These are phyloP conservation scores for Drosophila trichaetosa DNA, from an alignment of 2,888 invertebrate species.

Conservation along the genomic window DNA sequence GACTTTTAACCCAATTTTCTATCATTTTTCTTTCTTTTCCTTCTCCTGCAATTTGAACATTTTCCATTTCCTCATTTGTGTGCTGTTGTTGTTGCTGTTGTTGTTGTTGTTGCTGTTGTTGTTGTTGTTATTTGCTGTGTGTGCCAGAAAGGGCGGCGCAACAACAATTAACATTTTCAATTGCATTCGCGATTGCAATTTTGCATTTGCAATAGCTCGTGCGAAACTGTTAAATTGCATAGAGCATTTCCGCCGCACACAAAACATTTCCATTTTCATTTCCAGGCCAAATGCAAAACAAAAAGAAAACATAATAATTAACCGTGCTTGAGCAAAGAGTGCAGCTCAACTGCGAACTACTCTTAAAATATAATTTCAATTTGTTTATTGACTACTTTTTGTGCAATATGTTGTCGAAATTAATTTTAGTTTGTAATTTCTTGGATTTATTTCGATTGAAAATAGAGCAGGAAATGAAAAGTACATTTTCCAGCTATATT, in stretches of 20 bases:
- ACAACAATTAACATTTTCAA: constrained; percentile 60
- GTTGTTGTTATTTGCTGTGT: constrained; percentile 10
- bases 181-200: constrained; percentile 43
- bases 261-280: constrained; percentile 30
- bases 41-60: background rate
- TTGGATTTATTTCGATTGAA: background rate
- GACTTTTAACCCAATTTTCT: constrained; percentile 63
- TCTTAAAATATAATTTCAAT: no score
- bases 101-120: background rate
- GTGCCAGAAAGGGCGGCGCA: constrained; percentile 37
- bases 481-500: background rate
- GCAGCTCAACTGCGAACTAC: background rate
- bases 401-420: background rate
- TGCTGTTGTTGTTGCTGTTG: constrained; percentile 1
- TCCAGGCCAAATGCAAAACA: constrained; percentile 29
- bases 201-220: constrained; percentile 49
- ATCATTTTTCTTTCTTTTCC: background rate
- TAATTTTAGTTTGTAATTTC: background rate
- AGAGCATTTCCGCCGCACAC: constrained; percentile 43
- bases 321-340: background rate
- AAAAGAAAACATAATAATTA: constrained; percentile 1
- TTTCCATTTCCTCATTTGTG: constrained; percentile 38
- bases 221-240: constrained; percentile 43
- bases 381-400: no score
- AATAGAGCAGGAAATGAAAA: background rate